Percentiles rank a stretch among this genome's conserved stretches.
Evolutionary conservation across 2,888 invertebrate genomes (phyloP).

Genomic region (Horisme vitalbata): DNA sequence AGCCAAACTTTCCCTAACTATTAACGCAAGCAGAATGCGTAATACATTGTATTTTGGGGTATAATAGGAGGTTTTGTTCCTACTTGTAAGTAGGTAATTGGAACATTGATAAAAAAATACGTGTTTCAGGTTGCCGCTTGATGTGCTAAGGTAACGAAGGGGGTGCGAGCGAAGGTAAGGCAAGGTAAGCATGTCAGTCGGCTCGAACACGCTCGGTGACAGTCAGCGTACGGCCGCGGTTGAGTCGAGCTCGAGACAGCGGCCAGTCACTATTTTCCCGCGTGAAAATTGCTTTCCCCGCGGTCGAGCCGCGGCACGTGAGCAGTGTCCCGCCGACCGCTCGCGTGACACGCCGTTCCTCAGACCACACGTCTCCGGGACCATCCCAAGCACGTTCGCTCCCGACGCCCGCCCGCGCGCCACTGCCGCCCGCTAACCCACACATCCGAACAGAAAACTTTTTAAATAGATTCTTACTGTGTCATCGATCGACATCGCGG

Average conservation of each 20-base stretch:
- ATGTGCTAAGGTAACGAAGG: slow-evolving; percentile 35
- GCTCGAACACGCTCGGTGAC: slow-evolving; percentile 44
- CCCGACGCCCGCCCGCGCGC: slow-evolving; percentile 64
- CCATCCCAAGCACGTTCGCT: slow-evolving; percentile 57
- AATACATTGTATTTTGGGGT: slow-evolving; percentile 2
- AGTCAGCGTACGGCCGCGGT: slow-evolving; percentile 61
- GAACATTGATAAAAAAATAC: slow-evolving; percentile 24
- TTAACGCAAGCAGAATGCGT: background rate
- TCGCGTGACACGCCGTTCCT: slow-evolving; percentile 75
- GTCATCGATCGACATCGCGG: slow-evolving; percentile 58
- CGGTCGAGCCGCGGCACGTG: slow-evolving; percentile 70
- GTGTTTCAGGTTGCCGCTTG: slow-evolving; percentile 28
- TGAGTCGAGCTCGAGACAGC: slow-evolving; percentile 66
- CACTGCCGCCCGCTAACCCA: slow-evolving; percentile 53
- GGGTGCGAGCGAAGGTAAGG: slow-evolving; percentile 7
- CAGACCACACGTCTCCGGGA: slow-evolving; percentile 46
- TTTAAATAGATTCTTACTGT: slow-evolving; percentile 43
- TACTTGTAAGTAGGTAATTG: slow-evolving; percentile 22
- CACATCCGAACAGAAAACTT: slow-evolving; percentile 53
- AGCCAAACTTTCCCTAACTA: background rate
- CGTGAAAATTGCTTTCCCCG: slow-evolving; percentile 81
- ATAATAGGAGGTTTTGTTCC: background rate
- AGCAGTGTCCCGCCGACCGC: slow-evolving; percentile 81
- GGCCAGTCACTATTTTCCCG: slow-evolving; percentile 76
- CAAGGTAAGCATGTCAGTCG: slow-evolving; percentile 15